Evolutionary conservation across 1,140 invertebrate genomes (phyloP).

Genomic region (Anastatus disparis): DNA sequence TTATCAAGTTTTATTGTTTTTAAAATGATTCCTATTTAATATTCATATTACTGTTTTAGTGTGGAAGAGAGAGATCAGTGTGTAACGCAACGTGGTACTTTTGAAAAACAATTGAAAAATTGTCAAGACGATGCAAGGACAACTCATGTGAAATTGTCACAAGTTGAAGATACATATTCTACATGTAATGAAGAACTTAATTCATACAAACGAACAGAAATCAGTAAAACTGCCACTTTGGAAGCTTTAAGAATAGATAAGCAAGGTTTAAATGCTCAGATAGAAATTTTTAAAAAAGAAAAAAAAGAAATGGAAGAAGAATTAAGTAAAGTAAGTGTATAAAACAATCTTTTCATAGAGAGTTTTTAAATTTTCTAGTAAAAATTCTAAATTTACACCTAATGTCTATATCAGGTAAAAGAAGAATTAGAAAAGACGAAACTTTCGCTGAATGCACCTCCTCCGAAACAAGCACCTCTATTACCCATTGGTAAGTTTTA

Average conservation of each 20-base stretch:
- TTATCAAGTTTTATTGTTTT: slow-evolving; percentile 6
- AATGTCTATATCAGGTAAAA: slow-evolving; percentile 50
- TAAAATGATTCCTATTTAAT: background rate
- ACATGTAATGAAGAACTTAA: slow-evolving; percentile 62
- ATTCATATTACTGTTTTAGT: slow-evolving; percentile 47
- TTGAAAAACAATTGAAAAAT: slow-evolving; percentile 53
- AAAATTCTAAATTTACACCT: background rate
- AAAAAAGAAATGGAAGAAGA: slow-evolving; percentile 58
- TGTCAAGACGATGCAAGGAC: slow-evolving; percentile 52
- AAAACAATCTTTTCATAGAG: background rate
- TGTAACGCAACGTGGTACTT: slow-evolving; percentile 49
- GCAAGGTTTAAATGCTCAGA: slow-evolving; percentile 51
- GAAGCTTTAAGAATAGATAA: slow-evolving; percentile 61
- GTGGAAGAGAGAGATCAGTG: slow-evolving; percentile 63
- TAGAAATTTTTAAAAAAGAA: slow-evolving; percentile 55
- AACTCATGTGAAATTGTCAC: slow-evolving; percentile 54
- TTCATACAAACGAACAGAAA: slow-evolving; percentile 60
- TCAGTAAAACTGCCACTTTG: slow-evolving; percentile 56
- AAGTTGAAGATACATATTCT: slow-evolving; percentile 52
- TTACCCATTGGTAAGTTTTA: slow-evolving; percentile 50
- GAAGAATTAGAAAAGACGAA: slow-evolving; percentile 55
- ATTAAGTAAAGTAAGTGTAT: slow-evolving; percentile 50
- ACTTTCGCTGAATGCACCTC: slow-evolving; percentile 38
- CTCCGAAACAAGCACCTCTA: slow-evolving; percentile 39
- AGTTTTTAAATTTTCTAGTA: background rate